Evolutionary conservation across 1,140 invertebrate species (phyloP), one percentile per base, ranked within the genome.

Genomic region (Zaprionus capensis): DNA sequence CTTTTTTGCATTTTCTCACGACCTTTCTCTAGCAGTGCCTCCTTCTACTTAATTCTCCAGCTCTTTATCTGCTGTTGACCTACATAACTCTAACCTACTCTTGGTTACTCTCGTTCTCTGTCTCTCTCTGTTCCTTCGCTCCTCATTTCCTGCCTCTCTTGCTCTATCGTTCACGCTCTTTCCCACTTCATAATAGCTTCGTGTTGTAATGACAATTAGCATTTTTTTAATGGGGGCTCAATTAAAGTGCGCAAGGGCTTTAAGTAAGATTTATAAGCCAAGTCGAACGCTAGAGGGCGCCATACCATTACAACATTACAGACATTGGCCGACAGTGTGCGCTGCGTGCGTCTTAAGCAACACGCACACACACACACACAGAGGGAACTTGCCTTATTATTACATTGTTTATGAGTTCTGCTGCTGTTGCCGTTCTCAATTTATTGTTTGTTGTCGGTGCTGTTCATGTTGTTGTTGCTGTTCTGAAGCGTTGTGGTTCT

Each of bases 371-470:
- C 73, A 61, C 56, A 61, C 78, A 55, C 80, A 68, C 61, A 73
- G 64, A 17, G 34, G 41, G 34, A 73, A 69, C 81, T 88, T 78
- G 78, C 84, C 85, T 88, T 88, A 90, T 88, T 88, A 88, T 88
- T 90, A 90, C 84, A 88, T 88, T 88, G 84, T 88, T 88, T 88
- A 88, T 90, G 85, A 85, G 85, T 79, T 71, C 78, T 78, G 65
- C 78, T 72, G 51, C 65, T 49, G 28, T 55, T 65, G 46, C 69
- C 62, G 69, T 71, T 68, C 82, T 80, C 83, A 73, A 86, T 86
- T 86, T 86, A 86, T 86, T 86, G 80, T 82, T 81, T 86, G 76
- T 86, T 57, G 14, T 22, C 46, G 34, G 12, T 34, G 56, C 15
- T 58, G 28, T 62, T 64, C 31, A 41, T 78, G 69, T 58, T 67